A percentile compares a stretch with the other conserved stretches of the same genome.
Conservation (phyloP, 2,888 invertebrate genomes). For the Stenoptilia bipunctidactyla region DNA sequence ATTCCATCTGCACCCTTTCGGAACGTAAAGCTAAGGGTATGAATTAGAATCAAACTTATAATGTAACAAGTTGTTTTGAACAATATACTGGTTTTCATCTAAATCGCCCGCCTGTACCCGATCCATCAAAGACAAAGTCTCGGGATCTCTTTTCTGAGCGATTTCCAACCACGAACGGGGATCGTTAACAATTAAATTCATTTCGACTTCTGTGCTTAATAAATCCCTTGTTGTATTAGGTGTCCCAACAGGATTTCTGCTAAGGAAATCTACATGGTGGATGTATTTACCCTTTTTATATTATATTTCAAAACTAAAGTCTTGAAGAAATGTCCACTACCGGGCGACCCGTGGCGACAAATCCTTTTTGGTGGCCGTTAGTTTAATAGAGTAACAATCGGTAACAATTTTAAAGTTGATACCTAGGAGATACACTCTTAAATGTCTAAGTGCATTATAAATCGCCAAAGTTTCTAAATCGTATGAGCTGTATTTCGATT, state of each 20-base stretch:
- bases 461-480: constrained; percentile 35
- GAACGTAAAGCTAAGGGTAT: constrained; percentile 17
- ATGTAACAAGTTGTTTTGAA: constrained; percentile 12
- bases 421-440: constrained; percentile 30
- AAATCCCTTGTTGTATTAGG: constrained; percentile 2
- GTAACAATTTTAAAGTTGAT: constrained; percentile 16
- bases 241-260: constrained; percentile 15
- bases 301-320: constrained; percentile 16
- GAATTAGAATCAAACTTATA: constrained; percentile 7
- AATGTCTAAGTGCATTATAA: constrained; percentile 23
- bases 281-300: constrained; percentile 18
- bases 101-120: constrained; percentile 11
- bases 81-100: constrained; percentile 12
- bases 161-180: constrained; percentile 14
- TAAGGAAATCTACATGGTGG: constrained; percentile 18
- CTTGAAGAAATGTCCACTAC: constrained; percentile 20
- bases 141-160: constrained; percentile 14
- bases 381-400: constrained; percentile 18
- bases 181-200: constrained; percentile 7
- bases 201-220: constrained; percentile 11
- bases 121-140: constrained; percentile 12
- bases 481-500: constrained; percentile 21
- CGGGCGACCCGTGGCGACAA: constrained; percentile 17
- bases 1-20: constrained; percentile 12
- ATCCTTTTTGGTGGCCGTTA: constrained; percentile 17